phyloP scores from a whole-genome alignment of 2,888 invertebrate species.

The Frankliniella fusca region DNA sequence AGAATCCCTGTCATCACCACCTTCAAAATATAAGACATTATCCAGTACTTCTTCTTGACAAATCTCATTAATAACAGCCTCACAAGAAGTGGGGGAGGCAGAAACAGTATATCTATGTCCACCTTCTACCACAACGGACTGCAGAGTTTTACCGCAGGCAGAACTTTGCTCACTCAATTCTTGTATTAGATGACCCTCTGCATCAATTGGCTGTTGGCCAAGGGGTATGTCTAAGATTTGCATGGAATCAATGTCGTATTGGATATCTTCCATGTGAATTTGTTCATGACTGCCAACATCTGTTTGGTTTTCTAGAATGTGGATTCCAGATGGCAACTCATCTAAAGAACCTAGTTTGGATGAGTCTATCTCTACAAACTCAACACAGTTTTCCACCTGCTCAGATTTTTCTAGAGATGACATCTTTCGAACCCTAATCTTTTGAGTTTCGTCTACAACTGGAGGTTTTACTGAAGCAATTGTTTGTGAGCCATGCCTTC shows the following conservation, averaged over 20 bases:
- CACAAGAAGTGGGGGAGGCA: not conserved
- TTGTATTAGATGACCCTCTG: not conserved
- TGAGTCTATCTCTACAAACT: not conserved
- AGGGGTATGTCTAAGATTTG: not conserved
- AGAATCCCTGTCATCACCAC: not conserved
- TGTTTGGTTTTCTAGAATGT: not conserved
- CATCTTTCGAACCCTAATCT: not conserved
- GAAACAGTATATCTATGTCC: not conserved
- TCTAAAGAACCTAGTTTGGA: no score
- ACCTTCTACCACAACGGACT: not conserved
- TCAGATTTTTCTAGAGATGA: not conserved
- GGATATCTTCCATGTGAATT: not conserved
- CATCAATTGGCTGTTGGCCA: not conserved
- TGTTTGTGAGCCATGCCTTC: not conserved
- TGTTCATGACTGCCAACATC: not conserved
- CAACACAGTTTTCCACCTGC: not conserved
- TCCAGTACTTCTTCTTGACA: not conserved
- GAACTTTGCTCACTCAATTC: not conserved
- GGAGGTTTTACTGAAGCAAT: not conserved
- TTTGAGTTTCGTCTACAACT: not conserved
- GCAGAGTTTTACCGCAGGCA: not conserved
- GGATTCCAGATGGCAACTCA: not conserved
- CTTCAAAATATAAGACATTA: not conserved
- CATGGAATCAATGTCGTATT: conserved; percentile 1
- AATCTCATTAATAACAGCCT: not conserved